Conservation (phyloP, 2,113 vertebrate species). For the Grallaria varia region DNA sequence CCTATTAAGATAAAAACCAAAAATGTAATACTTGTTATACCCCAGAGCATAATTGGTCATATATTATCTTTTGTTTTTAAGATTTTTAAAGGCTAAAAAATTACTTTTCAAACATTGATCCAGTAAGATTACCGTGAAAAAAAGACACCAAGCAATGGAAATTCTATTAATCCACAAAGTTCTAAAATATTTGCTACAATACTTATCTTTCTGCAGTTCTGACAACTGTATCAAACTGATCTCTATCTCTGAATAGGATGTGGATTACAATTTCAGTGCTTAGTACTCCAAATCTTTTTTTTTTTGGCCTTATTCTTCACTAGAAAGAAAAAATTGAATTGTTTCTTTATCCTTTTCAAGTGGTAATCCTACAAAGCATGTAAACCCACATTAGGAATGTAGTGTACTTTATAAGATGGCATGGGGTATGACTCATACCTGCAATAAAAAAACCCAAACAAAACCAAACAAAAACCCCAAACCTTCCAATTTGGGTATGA, state of each 20-base stretch:
- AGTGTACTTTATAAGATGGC: neutral
- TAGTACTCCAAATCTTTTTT: conserved; percentile 13
- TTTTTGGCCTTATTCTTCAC: neutral
- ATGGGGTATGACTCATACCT: neutral
- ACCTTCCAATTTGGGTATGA: neutral
- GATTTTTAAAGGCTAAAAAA: conserved; percentile 57
- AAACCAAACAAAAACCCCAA: neutral
- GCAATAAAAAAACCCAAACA: neutral
- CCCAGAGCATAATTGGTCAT: conserved; percentile 43
- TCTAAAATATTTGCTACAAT: conserved; percentile 66
- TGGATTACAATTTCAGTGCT: conserved; percentile 55
- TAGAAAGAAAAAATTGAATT: conserved; percentile 58
- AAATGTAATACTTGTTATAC: conserved; percentile 36
- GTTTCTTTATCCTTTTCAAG: conserved; percentile 54
- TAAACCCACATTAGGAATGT: conserved; percentile 18
- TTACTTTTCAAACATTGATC: conserved; percentile 65
- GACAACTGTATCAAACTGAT: conserved; percentile 62
- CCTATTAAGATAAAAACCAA: conserved; percentile 61
- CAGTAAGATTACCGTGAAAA: conserved; percentile 19
- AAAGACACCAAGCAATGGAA: conserved; percentile 44
- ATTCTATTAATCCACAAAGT: conserved; percentile 61
- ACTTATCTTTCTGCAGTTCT: conserved; percentile 54
- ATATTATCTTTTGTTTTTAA: conserved; percentile 58
- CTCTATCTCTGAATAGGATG: conserved; percentile 37
- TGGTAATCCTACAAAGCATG: conserved; percentile 48